Evolutionary conservation across 1,140 invertebrate genomes (phyloP).

Genomic region (Venustaconcha ellipsiformis): DNA sequence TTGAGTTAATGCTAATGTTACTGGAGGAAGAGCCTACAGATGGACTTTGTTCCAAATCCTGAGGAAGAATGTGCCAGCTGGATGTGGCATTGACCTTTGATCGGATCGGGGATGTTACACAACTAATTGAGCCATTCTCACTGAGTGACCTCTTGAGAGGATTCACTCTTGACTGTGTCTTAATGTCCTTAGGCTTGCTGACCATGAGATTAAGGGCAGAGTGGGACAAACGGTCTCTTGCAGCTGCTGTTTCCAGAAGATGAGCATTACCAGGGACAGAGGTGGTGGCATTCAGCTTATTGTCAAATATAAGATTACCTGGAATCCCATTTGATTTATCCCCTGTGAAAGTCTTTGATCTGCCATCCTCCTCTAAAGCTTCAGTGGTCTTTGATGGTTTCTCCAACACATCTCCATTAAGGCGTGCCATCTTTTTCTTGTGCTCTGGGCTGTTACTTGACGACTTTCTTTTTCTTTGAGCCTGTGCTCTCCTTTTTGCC

Average conservation of each 20-base stretch:
- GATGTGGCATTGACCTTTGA: constrained; percentile 57
- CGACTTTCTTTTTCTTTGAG: neutral
- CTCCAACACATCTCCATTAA: neutral
- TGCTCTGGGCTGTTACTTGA: neutral
- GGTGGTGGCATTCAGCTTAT: constrained; percentile 52
- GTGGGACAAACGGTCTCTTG: constrained; percentile 30
- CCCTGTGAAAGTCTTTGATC: neutral
- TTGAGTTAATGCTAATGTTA: constrained; percentile 63
- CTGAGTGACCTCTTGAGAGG: constrained; percentile 23
- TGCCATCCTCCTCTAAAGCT: neutral
- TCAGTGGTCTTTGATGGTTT: neutral
- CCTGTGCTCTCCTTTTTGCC: neutral
- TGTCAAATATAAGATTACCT: constrained; percentile 43
- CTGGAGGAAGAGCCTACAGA: constrained; percentile 60
- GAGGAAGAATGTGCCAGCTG: constrained; percentile 59
- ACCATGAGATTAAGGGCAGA: constrained; percentile 3
- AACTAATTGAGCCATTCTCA: constrained; percentile 21
- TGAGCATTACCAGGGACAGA: constrained; percentile 51
- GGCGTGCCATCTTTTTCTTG: neutral
- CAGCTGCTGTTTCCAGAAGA: constrained; percentile 35
- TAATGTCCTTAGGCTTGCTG: constrained; percentile 19
- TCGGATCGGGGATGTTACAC: constrained; percentile 22
- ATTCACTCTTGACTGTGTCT: constrained; percentile 21
- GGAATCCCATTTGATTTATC: constrained; percentile 16
- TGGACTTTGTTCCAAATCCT: constrained; percentile 56